A percentile compares a stretch with the other conserved stretches of the same genome.
These are phyloP conservation scores for Tokudaia muenninki DNA, from an alignment of 2,797 vertebrate genomes.

Conservation along the genomic window DNA sequence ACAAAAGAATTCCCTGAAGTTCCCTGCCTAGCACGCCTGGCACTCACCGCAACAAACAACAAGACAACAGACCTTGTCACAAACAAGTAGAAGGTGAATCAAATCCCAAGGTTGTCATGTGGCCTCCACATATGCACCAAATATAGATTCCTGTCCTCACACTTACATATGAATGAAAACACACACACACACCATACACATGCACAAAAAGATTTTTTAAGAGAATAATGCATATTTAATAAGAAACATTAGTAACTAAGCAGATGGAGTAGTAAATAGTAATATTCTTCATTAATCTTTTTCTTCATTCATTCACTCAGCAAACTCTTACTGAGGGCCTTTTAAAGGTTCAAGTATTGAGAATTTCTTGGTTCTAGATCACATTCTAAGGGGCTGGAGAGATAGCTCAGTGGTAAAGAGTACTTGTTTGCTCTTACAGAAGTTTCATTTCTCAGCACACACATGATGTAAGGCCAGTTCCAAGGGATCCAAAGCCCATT, in stretches of 20 bases:
- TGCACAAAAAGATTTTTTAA: not conserved
- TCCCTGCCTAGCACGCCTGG: not conserved
- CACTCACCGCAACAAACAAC: not conserved
- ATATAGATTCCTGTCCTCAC: not conserved
- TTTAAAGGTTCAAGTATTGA: not conserved
- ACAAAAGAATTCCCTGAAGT: not conserved
- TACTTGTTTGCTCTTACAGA: not conserved
- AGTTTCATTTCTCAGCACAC: no score
- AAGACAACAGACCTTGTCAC: not conserved
- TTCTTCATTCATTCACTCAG: conserved; percentile 30
- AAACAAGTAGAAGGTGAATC: not conserved
- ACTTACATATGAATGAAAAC: not conserved
- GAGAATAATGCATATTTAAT: not conserved
- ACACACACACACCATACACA: not conserved
- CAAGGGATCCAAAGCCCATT: not conserved
- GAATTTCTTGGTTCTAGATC: not conserved
- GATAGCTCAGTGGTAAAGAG: not conserved
- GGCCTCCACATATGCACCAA: not conserved
- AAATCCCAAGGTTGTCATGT: not conserved
- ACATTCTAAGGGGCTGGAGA: not conserved
- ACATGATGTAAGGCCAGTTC: no score
- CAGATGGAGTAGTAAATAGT: not conserved
- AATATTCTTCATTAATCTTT: not conserved
- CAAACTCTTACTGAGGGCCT: not conserved
- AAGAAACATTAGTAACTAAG: not conserved